Evolutionary conservation across 2,888 invertebrate genomes (phyloP), one percentile per base, ranked within the genome.

Genomic region (Buathra laborator): DNA sequence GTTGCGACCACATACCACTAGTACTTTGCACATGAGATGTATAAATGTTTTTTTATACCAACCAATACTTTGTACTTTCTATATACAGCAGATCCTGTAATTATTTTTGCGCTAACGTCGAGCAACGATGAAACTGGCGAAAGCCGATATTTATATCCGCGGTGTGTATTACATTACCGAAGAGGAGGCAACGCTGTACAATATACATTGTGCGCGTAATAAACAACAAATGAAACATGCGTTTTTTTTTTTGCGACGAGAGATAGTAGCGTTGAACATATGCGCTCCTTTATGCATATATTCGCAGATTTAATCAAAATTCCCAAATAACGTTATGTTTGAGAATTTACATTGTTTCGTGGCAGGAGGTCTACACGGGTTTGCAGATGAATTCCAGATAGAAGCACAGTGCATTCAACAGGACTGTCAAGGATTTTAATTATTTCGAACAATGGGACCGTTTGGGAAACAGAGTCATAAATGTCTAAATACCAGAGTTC

Each of bases 91-190:
- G 59, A 16, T 32, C 19, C 67, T 14, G 46, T 67, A 76, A 80
- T 83, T 83, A 83, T 83, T 66, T 37, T 53, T 32, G 37, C 56
- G 56, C 43, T 80, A 46, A 75, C 68, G 70, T 59, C 48, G 46
- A 9, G 53, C 6, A 19, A 24, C 46, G 24, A 7, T 59, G 10
- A 46, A 19, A 64, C 64, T 10, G 44, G 46, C 16, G 12, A 67
- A 64, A 51, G 12, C 46, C 44, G 53, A 75, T 56, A 83, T 74
- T 83, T 67, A 78, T 48, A 70, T 64, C 70, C 43, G 32, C 19
- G 46, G 64, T 64, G 16, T 66, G 56, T 79, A 68, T 64, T 75
- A 48, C 62, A 80, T 80, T 51, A 80, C 48, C 70, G 37, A 64
- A 71, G 44, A 9, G 37, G 62, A 48, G 71, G 64, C 64, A 62